Percentiles rank a stretch among this genome's conserved stretches.
Evolutionary conservation across 2,113 vertebrate genomes (phyloP).

Genomic region (Scartelaos histophorus): DNA sequence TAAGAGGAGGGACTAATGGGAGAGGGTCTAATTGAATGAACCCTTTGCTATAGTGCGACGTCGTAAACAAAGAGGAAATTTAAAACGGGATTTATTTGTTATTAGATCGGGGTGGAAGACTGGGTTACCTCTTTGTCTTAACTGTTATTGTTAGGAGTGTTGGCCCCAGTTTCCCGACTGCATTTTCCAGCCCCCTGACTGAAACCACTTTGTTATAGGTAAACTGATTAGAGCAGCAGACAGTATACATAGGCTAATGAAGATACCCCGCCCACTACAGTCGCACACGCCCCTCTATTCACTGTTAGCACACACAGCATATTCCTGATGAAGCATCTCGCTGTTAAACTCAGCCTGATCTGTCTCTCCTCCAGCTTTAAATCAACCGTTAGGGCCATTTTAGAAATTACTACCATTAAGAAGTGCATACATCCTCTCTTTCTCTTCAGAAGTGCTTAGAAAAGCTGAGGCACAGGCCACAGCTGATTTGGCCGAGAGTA

Average conservation of each 20-base stretch:
- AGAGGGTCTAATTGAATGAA: slow-evolving; percentile 70
- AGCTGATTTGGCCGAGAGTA: slow-evolving; percentile 41
- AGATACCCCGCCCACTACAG: not conserved
- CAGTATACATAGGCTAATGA: slow-evolving; percentile 15
- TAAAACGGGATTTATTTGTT: slow-evolving; percentile 40
- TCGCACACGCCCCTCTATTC: slow-evolving; percentile 8
- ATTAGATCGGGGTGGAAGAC: slow-evolving; percentile 39
- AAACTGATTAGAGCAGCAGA: slow-evolving; percentile 50
- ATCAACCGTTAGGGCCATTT: slow-evolving; percentile 74
- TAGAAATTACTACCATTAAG: slow-evolving; percentile 69
- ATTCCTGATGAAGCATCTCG: slow-evolving; percentile 67
- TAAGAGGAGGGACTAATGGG: slow-evolving; percentile 41
- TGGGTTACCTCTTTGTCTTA: slow-evolving; percentile 33
- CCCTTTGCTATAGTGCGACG: slow-evolving; percentile 48
- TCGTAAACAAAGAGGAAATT: slow-evolving; percentile 57
- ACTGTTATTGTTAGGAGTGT: slow-evolving; percentile 23
- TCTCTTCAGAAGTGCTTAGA: slow-evolving; percentile 43
- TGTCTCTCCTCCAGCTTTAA: slow-evolving; percentile 61
- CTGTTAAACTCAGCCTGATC: slow-evolving; percentile 67
- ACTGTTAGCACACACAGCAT: slow-evolving; percentile 54
- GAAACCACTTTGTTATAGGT: slow-evolving; percentile 44
- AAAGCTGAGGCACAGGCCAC: slow-evolving; percentile 28
- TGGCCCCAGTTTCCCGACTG: slow-evolving; percentile 22
- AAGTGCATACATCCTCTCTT: slow-evolving; percentile 63
- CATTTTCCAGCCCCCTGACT: slow-evolving; percentile 24